Base-by-base conservation (phyloP, 2,113 vertebrate genomes). In the Plotosus lineatus region DNA sequence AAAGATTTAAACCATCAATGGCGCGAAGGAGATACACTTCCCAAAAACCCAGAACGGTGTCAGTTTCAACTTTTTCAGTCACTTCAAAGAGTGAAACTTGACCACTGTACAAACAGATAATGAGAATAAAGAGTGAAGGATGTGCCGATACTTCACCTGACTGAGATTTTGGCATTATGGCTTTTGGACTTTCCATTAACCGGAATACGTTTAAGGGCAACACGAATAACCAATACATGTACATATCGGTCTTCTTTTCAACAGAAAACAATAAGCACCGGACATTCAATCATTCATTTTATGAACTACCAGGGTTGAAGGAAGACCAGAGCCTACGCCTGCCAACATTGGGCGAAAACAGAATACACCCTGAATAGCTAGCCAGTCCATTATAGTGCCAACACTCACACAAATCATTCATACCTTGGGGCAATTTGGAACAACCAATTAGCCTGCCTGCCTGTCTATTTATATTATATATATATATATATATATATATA, bases 1-100 rank as follows among this genome's bases (percentile, higher is more conserved):
- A 85, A 85, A 88, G 90, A 87, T 80, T 66, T 77, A 88, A 90
- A 92, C 84, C 80, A 79, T 90, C 89, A 89, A 86, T 85, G 91
- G 87, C 17, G 80, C 53, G 44, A 77, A 61, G 78, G 53, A 31
- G 42, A 76, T 33, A 9, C 46, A 19, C 48, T 74, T 55, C 23
- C 56, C 31, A 31, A 73, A 80, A 80, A 26, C 58, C 79, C 33
- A n/a, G 1, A 17, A 40, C n/a, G 60, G 72, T 81, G 60, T 81
- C 72, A 1, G 33, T 53, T 65, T 78, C 44, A 36, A 26, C 79
- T 75, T 65, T 51, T 21, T n/a, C 46, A 53, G 40, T 44, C 33
- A 28, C 56, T 74, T 73, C 69, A 81, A 81, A 81, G 69, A 23
- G 46, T 8, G 79, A 42, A 81, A 81, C 36, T 14, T 33, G 69